Evolutionary conservation across 2,888 invertebrate species (phyloP).

Genomic region (Thereva nobilitata): DNA sequence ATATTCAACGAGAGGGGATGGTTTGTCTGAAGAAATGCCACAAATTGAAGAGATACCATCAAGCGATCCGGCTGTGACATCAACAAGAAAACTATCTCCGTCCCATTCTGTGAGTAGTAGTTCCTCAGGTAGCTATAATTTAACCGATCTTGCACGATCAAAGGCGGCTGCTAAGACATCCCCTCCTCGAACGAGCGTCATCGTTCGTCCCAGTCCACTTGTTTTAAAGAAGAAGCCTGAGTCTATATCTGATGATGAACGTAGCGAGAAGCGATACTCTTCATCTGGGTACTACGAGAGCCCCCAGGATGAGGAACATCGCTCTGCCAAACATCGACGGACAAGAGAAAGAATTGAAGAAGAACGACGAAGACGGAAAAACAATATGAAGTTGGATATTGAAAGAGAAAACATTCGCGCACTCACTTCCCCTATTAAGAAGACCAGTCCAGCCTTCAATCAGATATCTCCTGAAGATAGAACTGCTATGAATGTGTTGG

Average conservation of each 20-base stretch:
- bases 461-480: conserved; percentile 53
- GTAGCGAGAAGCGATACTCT: conserved; percentile 69
- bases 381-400: conserved; percentile 77
- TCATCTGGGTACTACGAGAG: conserved; percentile 78
- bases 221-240: conserved; percentile 58
- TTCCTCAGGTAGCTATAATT: conserved; percentile 64
- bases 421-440: conserved; percentile 59
- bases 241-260: conserved; percentile 70
- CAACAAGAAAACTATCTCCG: conserved; percentile 53
- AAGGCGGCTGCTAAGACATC: conserved; percentile 40
- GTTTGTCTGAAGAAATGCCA: conserved; percentile 66
- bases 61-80: conserved; percentile 18
- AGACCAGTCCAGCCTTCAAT: conserved; percentile 44
- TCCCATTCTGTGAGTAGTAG: conserved; percentile 64
- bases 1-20: conserved; percentile 77
- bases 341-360: conserved; percentile 67
- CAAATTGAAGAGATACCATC: conserved; percentile 56
- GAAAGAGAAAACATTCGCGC: conserved; percentile 64
- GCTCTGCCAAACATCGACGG: conserved; percentile 46
- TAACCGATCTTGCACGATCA: conserved; percentile 52
- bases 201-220: conserved; percentile 35
- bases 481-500: conserved; percentile 46
- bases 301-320: conserved; percentile 66
- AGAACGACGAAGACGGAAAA: conserved; percentile 72
- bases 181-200: conserved; percentile 35